These are phyloP conservation scores for Tortricodes alternella DNA, from an alignment of 2,888 invertebrate genomes.

Conservation along the genomic window DNA sequence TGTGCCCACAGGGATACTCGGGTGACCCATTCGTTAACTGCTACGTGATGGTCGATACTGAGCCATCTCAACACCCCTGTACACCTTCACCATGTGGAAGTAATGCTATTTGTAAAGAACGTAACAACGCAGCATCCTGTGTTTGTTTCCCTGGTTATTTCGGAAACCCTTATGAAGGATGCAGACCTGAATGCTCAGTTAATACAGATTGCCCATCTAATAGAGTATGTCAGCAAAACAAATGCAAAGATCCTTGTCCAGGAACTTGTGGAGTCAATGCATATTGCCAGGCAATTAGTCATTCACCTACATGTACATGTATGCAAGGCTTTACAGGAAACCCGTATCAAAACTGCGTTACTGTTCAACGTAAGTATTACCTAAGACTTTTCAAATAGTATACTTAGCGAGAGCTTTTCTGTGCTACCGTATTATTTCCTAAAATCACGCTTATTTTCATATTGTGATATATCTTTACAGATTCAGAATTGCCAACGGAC, in stretches of 20 bases:
- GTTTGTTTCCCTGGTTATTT: constrained; percentile 85
- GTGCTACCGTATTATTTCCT: too few species aligned
- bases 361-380: constrained; percentile 56
- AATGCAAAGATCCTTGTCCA: constrained; percentile 89
- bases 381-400: too few species aligned
- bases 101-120: constrained; percentile 87
- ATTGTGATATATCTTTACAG: constrained; percentile 49
- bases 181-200: constrained; percentile 88
- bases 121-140: constrained; percentile 87
- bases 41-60: constrained; percentile 58
- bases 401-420: too few species aligned
- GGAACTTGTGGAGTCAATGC: constrained; percentile 89
- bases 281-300: constrained; percentile 87
- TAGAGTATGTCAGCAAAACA: constrained; percentile 87
- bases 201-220: constrained; percentile 89
- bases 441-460: constrained; percentile 3
- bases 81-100: constrained; percentile 88
- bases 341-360: constrained; percentile 72
- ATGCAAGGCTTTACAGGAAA: constrained; percentile 85
- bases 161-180: constrained; percentile 86
- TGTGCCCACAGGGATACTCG: constrained; percentile 85
- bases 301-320: constrained; percentile 88
- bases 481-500: constrained; percentile 57
- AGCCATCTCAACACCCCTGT: constrained; percentile 77
- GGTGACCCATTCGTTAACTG: constrained; percentile 89